Evolutionary conservation across 35 echinoderm and acorn worm genomes (phyloP), one percentile per base, ranked within the genome.

Genomic region (Patiria miniata): DNA sequence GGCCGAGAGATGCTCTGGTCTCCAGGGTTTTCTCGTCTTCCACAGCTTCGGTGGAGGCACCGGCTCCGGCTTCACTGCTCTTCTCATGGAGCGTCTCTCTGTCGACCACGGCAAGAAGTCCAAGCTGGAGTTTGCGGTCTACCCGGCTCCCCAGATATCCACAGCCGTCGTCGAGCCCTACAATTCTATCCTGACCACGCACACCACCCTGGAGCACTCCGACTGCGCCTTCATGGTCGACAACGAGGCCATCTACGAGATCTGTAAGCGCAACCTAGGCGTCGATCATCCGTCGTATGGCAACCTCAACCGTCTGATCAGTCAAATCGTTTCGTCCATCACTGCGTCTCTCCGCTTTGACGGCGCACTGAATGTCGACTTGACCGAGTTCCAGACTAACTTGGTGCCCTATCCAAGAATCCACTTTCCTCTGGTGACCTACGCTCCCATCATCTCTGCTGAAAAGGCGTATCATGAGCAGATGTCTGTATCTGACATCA

Each of bases 21-120:
- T 91, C 42, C 90, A 91, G 44, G 83, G 83, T 21, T 86, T 91
- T 77, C 88, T 90, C 68, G 78, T 90, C 88, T 90, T 84, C 81
- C 88, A 90, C 51, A 90, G 88, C 88, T 76, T 91, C 78, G 90
- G 73, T 86, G 83, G 90, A 22, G 90, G 83, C 53, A 91, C 90
- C 56, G 90, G 90, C 1, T 91, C 90, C 51, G 90, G 90, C 10
- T 91, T 91, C 32, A 51, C 73, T 7, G 85, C 90, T 69, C 77
- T 86, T 7, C 83, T 91, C n/a, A 79, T 86, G 83, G 90, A 97
- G 47, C 94, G 94, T 92, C 89, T 96, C 33, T 92, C 94, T 18
- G 94, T 89, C 50, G 94, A 96, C 52, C 92, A 96, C 80, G 94
- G 85, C 44, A 96, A 96, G 90, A 96, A 88, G 78, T 89, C 94